Percentiles rank a stretch among this genome's conserved stretches.
Evolutionary conservation across 2,797 vertebrate genomes (phyloP).

Genomic region (Masticophis lateralis): DNA sequence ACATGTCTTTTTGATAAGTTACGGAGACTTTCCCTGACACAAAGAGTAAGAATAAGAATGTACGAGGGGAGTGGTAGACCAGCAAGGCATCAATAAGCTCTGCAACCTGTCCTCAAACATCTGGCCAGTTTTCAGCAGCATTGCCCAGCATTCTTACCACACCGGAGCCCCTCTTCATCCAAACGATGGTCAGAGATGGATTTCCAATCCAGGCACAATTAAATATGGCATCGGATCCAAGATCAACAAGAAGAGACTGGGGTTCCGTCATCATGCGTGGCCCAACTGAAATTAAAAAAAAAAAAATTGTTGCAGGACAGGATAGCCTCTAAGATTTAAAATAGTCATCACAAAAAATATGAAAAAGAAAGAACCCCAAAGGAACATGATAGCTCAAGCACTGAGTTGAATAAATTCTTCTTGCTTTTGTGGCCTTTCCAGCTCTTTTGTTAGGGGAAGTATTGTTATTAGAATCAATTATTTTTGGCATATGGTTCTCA

Average conservation of each 20-base stretch:
- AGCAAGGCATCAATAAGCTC: background rate
- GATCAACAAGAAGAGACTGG: conserved; percentile 92
- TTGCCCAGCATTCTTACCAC: conserved; percentile 79
- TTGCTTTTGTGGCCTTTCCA: background rate
- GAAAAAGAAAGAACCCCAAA: background rate
- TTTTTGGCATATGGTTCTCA: background rate
- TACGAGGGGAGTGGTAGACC: background rate
- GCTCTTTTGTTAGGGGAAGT: background rate
- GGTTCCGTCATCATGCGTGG: conserved; percentile 94
- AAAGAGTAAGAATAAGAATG: background rate
- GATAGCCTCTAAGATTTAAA: background rate
- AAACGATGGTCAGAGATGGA: conserved; percentile 95
- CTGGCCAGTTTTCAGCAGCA: background rate
- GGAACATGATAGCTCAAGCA: no score
- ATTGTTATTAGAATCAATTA: background rate
- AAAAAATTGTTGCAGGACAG: background rate
- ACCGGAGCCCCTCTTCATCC: conserved; percentile 97
- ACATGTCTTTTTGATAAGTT: background rate
- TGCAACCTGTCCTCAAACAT: background rate
- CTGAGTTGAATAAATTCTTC: background rate
- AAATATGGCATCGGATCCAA: conserved; percentile 91
- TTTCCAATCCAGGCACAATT: conserved; percentile 98
- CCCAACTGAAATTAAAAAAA: conserved; percentile 77
- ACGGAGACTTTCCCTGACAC: background rate
- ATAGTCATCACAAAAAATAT: background rate